Base-by-base conservation (phyloP, 2,888 invertebrate species). In the Ophion ellenae region DNA sequence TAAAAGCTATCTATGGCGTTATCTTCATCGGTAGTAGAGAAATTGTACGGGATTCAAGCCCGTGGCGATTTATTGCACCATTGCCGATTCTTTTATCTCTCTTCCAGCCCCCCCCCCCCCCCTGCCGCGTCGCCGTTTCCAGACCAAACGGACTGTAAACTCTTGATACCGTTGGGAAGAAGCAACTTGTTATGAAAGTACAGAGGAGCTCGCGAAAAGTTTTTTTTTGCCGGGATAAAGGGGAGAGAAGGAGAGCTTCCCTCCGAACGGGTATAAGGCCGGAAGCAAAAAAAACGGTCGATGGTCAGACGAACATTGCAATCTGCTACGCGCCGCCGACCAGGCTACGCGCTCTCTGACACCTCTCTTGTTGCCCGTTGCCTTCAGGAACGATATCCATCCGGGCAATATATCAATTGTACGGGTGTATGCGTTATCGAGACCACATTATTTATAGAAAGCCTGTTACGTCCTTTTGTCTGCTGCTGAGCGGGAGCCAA, bases 231-330 rank as follows among this genome's bases (percentile, higher is more conserved):
- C 47, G 73, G 40, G 28, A 47, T 45, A 32, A 47, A 73, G 64
- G 64, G 40, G 57, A 61, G 36, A 67, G 36, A 28, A 40, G 53
- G 17, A 53, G 53, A 14, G 45, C 24, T 9, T 70, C 32, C 45
- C n/a, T 57, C 20, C 36, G 32, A 67, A 20, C 53, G 70, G 28
- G 36, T 76, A 57, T 64, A 74, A 20, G 71, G n/a, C 71, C 32
- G 71, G 36, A 36, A 64, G 45, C 64, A 74, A 63, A 84, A 81
- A 64, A 64, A 53, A 53, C 17, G 53, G 53, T 71, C 59, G 78
- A 79, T 74, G 85, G 83, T 85, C 71, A 76, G 59, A 79, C 76
- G 83, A 53, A 66, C 79, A 78, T 85, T 76, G 81, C 81, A 81
- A 85, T 66, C 73, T 61, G 77, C 76, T 61, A 47, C 24, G 24